Base-by-base conservation (phyloP, 1,140 invertebrate species). In the Bombus turneri region DNA sequence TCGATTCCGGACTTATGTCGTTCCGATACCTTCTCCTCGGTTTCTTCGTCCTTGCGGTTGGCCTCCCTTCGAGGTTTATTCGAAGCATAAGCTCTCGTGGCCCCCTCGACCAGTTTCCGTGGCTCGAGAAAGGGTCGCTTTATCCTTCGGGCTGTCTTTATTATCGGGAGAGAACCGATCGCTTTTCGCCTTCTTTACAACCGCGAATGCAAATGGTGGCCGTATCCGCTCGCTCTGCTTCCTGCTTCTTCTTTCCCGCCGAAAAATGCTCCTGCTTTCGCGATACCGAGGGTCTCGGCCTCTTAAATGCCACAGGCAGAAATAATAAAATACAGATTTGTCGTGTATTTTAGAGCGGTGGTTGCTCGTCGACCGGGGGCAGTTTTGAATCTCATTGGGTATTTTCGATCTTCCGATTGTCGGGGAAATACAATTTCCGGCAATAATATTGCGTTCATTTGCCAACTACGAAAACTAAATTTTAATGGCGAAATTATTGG, bases 311-410 rank as follows among this genome's bases (percentile, higher is more conserved):
- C 90, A 90, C n/a, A 86, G 87, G 81, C 87, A 92, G 93, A 92
- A 94, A 94, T 93, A 94, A 94, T 94, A 94, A 94, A 94, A 94
- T 93, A 93, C 93, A 93, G 92, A 94, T 93, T 91, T 79, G 86
- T 31, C 53, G 37, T 81, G 87, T 72, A 59, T 57, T 74, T 39
- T 53, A 39, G 41, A 66, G 74, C 77, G 25, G 15, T 66, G 68
- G 86, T 80, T 69, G 72, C 0, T 13, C 4, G 31, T 3, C 43
- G 13, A 37, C 15, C 13, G 31, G n/a, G 43, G 47, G n/a, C 2
- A 18, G 9, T 22, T 37, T 25, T 18, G 15, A 39, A 13, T 71
- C 22, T 68, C 34, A 18, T 69, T 22, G 9, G 22, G 9, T 12
- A 34, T 25, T 69, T 69, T 25, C 8, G 39, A 69, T 25, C 31